Evolutionary conservation across 2,113 vertebrate species (phyloP).

Genomic region (Polypterus senegalus): DNA sequence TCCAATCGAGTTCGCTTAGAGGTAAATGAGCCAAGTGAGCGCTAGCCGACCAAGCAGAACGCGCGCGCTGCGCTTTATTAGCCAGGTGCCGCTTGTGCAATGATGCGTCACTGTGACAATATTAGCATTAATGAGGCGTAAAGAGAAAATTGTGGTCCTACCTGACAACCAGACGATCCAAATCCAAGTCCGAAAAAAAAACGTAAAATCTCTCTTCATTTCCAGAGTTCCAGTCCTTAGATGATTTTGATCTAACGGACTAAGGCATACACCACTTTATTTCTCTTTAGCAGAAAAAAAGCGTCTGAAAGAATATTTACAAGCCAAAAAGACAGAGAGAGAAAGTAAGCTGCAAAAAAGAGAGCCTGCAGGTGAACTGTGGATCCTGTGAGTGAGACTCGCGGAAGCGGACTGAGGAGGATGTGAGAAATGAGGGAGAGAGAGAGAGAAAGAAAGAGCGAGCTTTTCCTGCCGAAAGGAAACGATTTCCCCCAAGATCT

Average conservation of each 20-base stretch:
- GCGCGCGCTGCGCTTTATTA: too few relatives aligned
- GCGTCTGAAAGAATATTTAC: constrained; percentile 1
- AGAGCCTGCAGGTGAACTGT: constrained; percentile 18
- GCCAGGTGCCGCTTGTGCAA: too few relatives aligned
- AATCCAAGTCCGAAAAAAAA: constrained; percentile 73
- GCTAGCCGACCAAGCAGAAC: too few relatives aligned
- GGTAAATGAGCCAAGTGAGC: too few relatives aligned
- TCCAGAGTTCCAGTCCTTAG: constrained; percentile 52
- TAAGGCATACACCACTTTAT: constrained; percentile 17
- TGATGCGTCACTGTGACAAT: too few relatives aligned
- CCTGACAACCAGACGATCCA: constrained; percentile 67
- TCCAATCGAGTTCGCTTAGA: too few relatives aligned
- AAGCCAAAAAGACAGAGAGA: background rate
- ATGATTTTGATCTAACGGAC: constrained; percentile 12
- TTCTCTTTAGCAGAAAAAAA: constrained; percentile 7
- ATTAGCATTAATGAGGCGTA: background rate
- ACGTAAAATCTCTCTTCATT: constrained; percentile 69
- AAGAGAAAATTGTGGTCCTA: constrained; percentile 35
- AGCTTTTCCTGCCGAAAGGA: constrained; percentile 33
- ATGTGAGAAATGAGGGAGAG: constrained; percentile 24
- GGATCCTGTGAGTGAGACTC: constrained; percentile 26
- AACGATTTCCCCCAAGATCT: constrained; percentile 39
- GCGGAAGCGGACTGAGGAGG: constrained; percentile 36
- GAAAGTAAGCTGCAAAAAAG: constrained; percentile 13
- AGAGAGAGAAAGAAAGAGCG: constrained; percentile 18